Conservation (phyloP, 2,113 vertebrate species). For the Indicator indicator region DNA sequence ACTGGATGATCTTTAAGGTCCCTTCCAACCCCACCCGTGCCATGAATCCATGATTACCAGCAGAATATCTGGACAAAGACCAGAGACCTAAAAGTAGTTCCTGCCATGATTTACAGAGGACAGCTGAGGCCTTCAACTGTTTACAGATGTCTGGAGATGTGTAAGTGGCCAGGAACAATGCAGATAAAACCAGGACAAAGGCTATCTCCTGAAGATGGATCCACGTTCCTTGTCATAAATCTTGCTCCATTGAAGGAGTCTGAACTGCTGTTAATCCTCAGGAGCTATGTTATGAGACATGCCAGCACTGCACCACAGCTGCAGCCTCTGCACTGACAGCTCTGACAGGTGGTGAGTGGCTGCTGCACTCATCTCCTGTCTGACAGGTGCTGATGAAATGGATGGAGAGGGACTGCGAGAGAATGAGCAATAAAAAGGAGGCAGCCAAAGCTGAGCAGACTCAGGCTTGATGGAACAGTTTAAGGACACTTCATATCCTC, state of each 20-base stretch:
- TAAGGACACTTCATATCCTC: not conserved
- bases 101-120: not conserved
- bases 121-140: not conserved
- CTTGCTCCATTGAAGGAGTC: not conserved
- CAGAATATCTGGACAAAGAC: not conserved
- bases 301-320: not conserved
- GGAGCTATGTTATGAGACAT: not conserved
- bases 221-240: not conserved
- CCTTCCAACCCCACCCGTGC: no score
- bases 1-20: no score
- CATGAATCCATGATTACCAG: not conserved
- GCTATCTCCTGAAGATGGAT: not conserved
- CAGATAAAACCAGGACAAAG: not conserved
- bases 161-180: not conserved
- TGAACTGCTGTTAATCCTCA: not conserved
- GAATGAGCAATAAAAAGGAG: not conserved
- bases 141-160: not conserved
- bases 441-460: rapidly evolving
- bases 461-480: not conserved
- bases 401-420: not conserved
- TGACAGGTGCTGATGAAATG: not conserved
- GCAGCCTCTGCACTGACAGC: not conserved
- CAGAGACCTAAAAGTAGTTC: not conserved
- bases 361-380: not conserved
- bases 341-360: not conserved